Evolutionary conservation across 2,113 vertebrate genomes (phyloP), one percentile per base, ranked within the genome.

Genomic region (Trichechus manatus): DNA sequence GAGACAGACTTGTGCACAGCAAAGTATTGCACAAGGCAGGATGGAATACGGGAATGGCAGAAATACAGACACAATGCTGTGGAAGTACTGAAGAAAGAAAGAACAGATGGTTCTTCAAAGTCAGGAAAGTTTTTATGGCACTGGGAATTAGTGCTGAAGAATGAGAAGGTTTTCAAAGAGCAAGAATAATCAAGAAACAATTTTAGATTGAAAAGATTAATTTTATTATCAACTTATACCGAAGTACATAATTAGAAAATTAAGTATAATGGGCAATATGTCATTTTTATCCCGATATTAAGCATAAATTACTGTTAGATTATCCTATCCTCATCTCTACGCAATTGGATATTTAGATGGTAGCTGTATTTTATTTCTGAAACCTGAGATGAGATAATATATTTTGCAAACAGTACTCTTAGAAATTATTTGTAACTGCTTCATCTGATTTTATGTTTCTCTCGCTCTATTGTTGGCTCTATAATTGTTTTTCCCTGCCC

Each of bases 31-130:
- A 92, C 0, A 27, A 63, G 6, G 11, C 17, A 15, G 23, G 66
- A 56, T 33, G 17, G 0, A 31, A 31, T 39, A 44, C 39, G 0
- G 2, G 1, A 29, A 27, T 50, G 20, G 1, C 9, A 56, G n/a
- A 81, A 68, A 68, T 82, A 66, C 0, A 68, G 61, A 63, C 4
- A 53, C 0, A 20, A 31, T 61, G 2, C 4, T 70, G 6, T 22
- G 6, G 15, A 44, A 56, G 1, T 27, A 56, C 4, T 31, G 22
- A 74, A 70, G 7, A 17, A 74, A 70, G 7, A 17, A 44, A 72
- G n/a, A 29, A 33, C 6, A 84, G 1, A 5, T 44, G 0, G n/a
- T 20, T n/a, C 66, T 33, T 33, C 9, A 5, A 31, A 27, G 42
- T 42, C 53, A 11, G 6, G 63, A 47, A 50, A 47, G 6, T 36